phyloP scores from a whole-genome alignment of 2,113 vertebrate species.

The Mobula birostris region DNA sequence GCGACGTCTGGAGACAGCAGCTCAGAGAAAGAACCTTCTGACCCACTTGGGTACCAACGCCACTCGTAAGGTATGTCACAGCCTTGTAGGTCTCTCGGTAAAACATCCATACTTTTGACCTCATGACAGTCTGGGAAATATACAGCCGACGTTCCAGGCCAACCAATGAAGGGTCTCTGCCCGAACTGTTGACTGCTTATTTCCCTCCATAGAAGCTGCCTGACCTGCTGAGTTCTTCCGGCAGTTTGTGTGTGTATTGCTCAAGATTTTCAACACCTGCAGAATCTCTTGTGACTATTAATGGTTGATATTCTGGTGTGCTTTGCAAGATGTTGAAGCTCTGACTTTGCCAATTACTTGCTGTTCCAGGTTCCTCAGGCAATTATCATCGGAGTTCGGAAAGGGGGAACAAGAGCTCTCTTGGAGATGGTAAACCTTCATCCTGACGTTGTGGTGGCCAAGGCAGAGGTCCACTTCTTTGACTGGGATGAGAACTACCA shows the following conservation, averaged over 20 bases:
- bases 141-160: no score
- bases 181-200: no score
- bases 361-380: conserved; percentile 58
- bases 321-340: background rate
- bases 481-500: conserved; percentile 66
- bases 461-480: conserved; percentile 68
- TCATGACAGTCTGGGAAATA: no score
- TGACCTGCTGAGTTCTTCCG: no score
- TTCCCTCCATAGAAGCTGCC: no score
- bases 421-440: conserved; percentile 72
- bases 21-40: background rate
- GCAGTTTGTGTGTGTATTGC: no score
- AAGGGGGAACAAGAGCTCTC: conserved; percentile 67
- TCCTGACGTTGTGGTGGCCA: conserved; percentile 64
- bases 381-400: conserved; percentile 68
- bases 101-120: no score
- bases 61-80: background rate
- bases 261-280: no score
- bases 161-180: no score
- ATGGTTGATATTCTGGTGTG: background rate
- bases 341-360: background rate
- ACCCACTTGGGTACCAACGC: background rate
- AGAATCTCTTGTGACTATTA: no score
- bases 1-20: background rate
- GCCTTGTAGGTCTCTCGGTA: no score